Base-by-base conservation (phyloP, 2,888 invertebrate genomes). In the Penaeus monodon region DNA sequence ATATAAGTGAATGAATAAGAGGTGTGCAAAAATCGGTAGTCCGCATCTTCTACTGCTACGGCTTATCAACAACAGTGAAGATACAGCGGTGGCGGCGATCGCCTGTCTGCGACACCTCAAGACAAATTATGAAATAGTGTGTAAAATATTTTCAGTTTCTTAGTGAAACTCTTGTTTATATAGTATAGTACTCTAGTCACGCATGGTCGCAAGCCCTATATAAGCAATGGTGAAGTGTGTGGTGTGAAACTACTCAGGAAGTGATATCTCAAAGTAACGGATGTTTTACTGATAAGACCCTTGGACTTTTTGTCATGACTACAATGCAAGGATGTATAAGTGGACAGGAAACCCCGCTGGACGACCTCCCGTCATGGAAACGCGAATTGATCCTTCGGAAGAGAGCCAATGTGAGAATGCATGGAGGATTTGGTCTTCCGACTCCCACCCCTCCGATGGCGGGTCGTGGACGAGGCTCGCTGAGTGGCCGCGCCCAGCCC, bases 361-460 rank as follows among this genome's bases (percentile, higher is more conserved):
- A 89, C 38, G 85, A 87, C 27, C 84, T 88, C 17, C 90, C 90
- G 38, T 70, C 88, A 64, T 90, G 90, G 90, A 88, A 90, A 84
- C 74, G 85, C 74, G 88, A 90, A 76, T 65, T 90, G 33, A 90
- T 90, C 29, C 79, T 90, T 80, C 73, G 90, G 17, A 88, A 88
- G 70, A 85, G 90, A 66, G 90, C 90, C 38, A 88, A 89, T 84
- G 88, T 84, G 29, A 86, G 86, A 86, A 86, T 88, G 49, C 86
- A 84, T 77, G 88, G 88, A 44, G 89, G 84, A 65, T 74, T 84
- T 84, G 84, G 84, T 7, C 76, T 88, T 33, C 80, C 88, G 57
- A 29, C 68, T 83, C 80, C 84, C 57, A 65, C 84, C 49, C 65
- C 81, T 57, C 74, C 84, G 84, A 84, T 84, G 84, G 88, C 88